Evolutionary conservation across 2,113 vertebrate species (phyloP).

Genomic region (Dipodomys ordii): DNA sequence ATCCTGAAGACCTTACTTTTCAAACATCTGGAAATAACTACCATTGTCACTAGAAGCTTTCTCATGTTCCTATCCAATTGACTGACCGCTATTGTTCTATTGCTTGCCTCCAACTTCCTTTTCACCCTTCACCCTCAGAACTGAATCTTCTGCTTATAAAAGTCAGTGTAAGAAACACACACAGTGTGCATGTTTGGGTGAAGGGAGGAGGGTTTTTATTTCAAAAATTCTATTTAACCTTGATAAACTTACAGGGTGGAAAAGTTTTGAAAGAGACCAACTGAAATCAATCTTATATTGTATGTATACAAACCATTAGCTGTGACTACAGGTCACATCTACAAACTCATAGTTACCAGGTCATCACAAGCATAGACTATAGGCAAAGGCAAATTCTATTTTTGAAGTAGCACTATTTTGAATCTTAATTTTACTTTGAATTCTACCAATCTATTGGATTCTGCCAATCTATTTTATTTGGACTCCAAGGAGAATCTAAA

Average conservation of each 20-base stretch:
- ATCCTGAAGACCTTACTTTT: background rate
- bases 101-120: background rate
- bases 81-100: conserved; percentile 10
- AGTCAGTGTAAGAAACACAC: background rate
- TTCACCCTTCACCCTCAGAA: background rate
- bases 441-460: background rate
- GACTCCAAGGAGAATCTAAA: conserved; percentile 17
- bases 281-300: background rate
- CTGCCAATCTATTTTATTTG: conserved; percentile 41
- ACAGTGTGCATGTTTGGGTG: background rate
- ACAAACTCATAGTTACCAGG: background rate
- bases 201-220: background rate
- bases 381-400: background rate
- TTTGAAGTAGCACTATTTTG: background rate
- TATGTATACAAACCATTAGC: background rate
- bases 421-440: conserved; percentile 22
- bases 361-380: background rate
- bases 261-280: background rate
- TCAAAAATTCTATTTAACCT: conserved; percentile 40
- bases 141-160: conserved; percentile 5
- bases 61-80: background rate
- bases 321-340: too few relatives aligned
- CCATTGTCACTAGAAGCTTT: background rate
- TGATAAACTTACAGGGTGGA: background rate
- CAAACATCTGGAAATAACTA: conserved; percentile 62